A percentile compares a stretch with the other conserved stretches of the same genome.
phyloP scores from a whole-genome alignment of 1,140 invertebrate genomes.

The Microplitis mediator region DNA sequence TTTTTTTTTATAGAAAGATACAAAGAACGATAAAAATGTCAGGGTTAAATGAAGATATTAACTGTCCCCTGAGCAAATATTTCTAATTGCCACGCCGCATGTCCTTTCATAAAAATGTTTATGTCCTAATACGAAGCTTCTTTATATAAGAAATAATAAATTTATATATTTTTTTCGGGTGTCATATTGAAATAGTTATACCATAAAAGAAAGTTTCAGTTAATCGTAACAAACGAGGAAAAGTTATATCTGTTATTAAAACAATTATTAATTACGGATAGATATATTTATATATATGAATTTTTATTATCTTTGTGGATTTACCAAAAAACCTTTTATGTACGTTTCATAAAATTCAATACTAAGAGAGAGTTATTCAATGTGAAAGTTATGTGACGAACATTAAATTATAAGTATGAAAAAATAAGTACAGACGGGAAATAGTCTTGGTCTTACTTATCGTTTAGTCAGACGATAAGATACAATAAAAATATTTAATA shows the following conservation, averaged over 20 bases:
- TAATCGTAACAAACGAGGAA: not conserved
- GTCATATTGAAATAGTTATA: not conserved
- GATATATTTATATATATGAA: no score
- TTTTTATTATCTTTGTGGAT: slow-evolving; percentile 1
- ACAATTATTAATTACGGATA: not conserved
- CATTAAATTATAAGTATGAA: no score
- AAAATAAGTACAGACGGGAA: no score
- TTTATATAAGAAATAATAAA: not conserved
- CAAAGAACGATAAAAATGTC: slow-evolving; percentile 39
- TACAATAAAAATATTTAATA: no score
- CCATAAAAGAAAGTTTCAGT: not conserved
- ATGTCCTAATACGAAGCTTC: slow-evolving; percentile 35
- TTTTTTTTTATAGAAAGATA: no score
- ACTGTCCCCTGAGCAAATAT: slow-evolving; percentile 43
- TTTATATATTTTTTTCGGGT: not conserved
- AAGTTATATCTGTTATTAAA: not conserved
- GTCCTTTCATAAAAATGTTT: slow-evolving; percentile 51
- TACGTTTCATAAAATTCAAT: no score
- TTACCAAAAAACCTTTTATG: not conserved
- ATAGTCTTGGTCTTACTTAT: no score
- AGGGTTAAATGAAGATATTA: slow-evolving; percentile 47
- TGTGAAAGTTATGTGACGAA: no score
- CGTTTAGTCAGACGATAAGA: no score
- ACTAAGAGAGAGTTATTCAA: no score
- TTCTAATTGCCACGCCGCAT: slow-evolving; percentile 46